These are phyloP conservation scores for Cyprinodon tularosa DNA, from an alignment of 2,113 vertebrate species.

Conservation along the genomic window DNA sequence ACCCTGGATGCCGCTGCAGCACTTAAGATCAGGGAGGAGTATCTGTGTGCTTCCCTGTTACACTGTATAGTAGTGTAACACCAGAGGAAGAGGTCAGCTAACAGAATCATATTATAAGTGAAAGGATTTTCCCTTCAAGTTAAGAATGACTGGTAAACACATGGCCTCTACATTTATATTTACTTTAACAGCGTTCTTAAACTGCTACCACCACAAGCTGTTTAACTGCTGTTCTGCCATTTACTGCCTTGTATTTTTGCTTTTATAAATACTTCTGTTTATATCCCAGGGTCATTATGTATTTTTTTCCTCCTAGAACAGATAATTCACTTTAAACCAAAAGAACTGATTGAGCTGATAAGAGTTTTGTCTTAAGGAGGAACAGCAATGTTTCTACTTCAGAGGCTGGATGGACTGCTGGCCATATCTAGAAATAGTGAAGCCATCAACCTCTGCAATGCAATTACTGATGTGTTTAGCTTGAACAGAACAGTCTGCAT, in stretches of 20 bases:
- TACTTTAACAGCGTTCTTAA: too few species aligned
- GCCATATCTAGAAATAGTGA: not conserved
- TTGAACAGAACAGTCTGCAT: not conserved
- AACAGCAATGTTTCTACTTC: too few species aligned
- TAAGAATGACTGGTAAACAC: constrained; percentile 1
- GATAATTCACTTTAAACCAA: not conserved
- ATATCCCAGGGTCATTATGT: not conserved
- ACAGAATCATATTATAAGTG: not conserved
- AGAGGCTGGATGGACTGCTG: not conserved
- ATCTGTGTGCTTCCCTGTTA: not conserved
- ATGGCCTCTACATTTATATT: not conserved
- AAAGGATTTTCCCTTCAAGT: not conserved
- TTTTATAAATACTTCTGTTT: too few species aligned
- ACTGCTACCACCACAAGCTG: not conserved
- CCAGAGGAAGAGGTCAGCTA: not conserved
- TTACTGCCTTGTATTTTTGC: not conserved
- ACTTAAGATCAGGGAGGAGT: not conserved
- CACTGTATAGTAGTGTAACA: not conserved
- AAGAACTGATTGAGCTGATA: too few species aligned
- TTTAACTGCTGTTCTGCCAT: not conserved
- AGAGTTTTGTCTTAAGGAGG: too few species aligned
- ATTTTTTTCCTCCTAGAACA: not conserved
- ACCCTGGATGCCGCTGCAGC: not conserved
- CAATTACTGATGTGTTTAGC: not conserved
- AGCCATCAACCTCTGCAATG: not conserved